Conservation (phyloP, 2,113 vertebrate genomes). For the Seriola rivoliana region DNA sequence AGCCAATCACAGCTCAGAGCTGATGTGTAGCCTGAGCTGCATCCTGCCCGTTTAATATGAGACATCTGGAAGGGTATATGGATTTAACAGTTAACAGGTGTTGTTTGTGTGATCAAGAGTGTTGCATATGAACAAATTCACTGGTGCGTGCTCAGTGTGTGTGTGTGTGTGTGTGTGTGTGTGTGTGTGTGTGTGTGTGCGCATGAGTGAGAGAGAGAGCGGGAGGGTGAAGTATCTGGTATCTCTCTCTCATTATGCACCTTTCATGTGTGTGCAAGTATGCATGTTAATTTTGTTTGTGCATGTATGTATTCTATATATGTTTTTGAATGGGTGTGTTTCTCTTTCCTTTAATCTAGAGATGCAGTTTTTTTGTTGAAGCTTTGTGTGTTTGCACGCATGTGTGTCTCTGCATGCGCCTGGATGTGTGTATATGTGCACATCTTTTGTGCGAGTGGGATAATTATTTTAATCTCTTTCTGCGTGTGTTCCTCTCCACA, state of each 20-base stretch:
- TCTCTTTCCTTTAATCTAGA: background rate
- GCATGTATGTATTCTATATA: background rate
- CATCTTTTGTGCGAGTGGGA: background rate
- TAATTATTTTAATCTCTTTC: background rate
- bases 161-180: background rate
- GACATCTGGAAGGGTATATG: conserved; percentile 70
- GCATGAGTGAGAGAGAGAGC: background rate
- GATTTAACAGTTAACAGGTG: conserved; percentile 68
- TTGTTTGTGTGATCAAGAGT: conserved; percentile 63
- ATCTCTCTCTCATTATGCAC: conserved; percentile 25
- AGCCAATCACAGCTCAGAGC: conserved; percentile 49
- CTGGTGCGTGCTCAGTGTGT: conserved; percentile 20
- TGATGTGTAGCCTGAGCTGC: conserved; percentile 18
- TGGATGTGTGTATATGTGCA: background rate
- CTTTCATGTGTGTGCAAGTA: background rate
- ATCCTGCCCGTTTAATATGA: conserved; percentile 48
- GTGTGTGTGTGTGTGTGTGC: background rate
- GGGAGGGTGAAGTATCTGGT: background rate
- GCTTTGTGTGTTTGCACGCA: background rate
- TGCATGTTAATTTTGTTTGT: conserved; percentile 17
- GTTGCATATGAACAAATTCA: conserved; percentile 57
- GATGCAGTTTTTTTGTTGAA: background rate
- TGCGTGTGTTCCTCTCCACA: background rate
- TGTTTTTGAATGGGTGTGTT: background rate
- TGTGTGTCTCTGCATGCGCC: background rate